Evolutionary conservation across 2,797 vertebrate species (phyloP), one percentile per base, ranked within the genome.

Genomic region (Premnoplex brunnescens): DNA sequence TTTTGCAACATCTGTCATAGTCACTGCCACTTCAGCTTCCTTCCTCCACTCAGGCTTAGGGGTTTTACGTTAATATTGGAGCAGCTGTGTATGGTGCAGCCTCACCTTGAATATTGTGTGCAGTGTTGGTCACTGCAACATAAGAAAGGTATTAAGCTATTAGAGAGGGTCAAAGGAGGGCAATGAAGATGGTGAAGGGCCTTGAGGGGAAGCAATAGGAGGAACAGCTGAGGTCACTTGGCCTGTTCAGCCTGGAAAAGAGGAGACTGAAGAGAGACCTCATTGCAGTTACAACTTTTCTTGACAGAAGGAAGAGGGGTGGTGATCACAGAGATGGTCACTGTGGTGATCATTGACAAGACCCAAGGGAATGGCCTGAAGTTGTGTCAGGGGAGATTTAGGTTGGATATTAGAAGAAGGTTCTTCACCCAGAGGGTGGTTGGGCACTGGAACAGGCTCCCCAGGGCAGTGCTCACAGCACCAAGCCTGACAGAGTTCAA

Each of bases 1-100:
- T 97, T 97, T 93, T 7, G 51, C 92, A 98, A 97, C 97, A 97
- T 97, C 96, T 98, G 97, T 97, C 97, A 91, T 91, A 84, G 81
- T 86, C 88, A 74, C 81, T 85, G 91, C 91, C 83, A 84, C 96
- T 97, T 94, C 72, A 20, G 95, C 91, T 97, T 97, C 95, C 96
- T 96, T 94, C 95, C 93, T 97, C 54, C 19, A 19, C 72, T 72
- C 72, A 91, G 95, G 79, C 96, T 89, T 89, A 78, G 85, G 91
- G 91, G 85, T 85, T 97, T 97, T 77, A 79, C 72, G 80, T 97
- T 96, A 97, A 86, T 91, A 67, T 91, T 86, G 92, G 91, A 94
- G 91, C 85, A 92, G 95, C 96, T 96, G 93, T 83, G 87, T 86
- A 90, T 12, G 30, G 41, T n/a, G 41, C 1, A 6, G 8, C 32